These are phyloP conservation scores for Agrotis segetum DNA, from an alignment of 2,888 invertebrate genomes.

Conservation along the genomic window DNA sequence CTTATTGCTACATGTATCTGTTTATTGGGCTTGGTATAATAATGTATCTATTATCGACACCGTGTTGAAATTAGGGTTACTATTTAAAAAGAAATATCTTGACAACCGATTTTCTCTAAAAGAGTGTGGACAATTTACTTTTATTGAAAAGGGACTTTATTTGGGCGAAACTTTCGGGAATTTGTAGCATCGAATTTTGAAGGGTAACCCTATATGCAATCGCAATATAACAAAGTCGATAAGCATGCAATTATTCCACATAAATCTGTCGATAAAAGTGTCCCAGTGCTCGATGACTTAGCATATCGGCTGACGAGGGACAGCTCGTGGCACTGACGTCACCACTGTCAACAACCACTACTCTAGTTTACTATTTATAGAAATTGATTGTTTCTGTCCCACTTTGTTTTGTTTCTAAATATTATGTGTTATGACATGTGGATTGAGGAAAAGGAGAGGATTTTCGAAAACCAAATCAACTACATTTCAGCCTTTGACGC, in stretches of 20 bases:
- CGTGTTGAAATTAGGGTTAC: neutral
- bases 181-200: too few relatives aligned
- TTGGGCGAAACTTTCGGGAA: too few relatives aligned
- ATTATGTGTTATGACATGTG: neutral
- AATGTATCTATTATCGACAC: too few relatives aligned
- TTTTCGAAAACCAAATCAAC: neutral
- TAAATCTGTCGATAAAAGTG: constrained; percentile 59
- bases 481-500: too few relatives aligned
- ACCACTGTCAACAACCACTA: constrained; percentile 38
- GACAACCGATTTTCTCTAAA: too few relatives aligned
- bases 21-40: too few relatives aligned
- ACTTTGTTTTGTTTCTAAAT: constrained; percentile 16
- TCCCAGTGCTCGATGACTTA: constrained; percentile 34
- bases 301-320: constrained; percentile 27
- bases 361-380: constrained; percentile 43
- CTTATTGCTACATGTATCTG: too few relatives aligned
- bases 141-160: too few relatives aligned
- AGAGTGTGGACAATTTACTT: neutral
- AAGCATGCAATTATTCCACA: constrained; percentile 62
- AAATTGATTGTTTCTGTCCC: constrained; percentile 38
- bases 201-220: neutral
- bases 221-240: constrained; percentile 46
- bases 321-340: constrained; percentile 44
- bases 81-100: neutral
- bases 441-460: neutral